These are phyloP conservation scores for Mallotus villosus DNA, from an alignment of 2,797 vertebrate genomes.

Conservation along the genomic window DNA sequence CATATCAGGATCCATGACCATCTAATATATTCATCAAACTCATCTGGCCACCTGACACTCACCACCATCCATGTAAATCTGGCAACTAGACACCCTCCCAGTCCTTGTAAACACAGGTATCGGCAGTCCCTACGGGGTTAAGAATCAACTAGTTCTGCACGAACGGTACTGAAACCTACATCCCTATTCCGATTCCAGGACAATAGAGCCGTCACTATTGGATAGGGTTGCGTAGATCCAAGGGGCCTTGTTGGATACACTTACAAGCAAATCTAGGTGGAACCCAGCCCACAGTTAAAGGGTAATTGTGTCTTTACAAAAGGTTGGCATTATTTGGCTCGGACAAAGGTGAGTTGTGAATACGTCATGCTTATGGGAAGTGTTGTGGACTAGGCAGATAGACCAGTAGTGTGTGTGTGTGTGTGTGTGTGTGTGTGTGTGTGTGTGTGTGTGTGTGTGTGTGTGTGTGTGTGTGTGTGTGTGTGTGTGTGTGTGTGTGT, in stretches of 20 bases:
- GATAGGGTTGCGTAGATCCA: constrained; percentile 47
- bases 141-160: constrained; percentile 54
- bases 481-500: constrained; percentile 36
- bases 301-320: constrained; percentile 51
- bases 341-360: constrained; percentile 56
- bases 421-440: constrained; percentile 22
- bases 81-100: background rate
- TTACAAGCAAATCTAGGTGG: constrained; percentile 51
- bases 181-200: constrained; percentile 53
- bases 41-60: constrained; percentile 59
- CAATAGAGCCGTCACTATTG: constrained; percentile 21
- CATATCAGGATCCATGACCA: constrained; percentile 56
- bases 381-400: background rate
- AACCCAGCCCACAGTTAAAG: constrained; percentile 47
- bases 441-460: constrained; percentile 19
- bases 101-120: background rate
- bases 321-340: constrained; percentile 50
- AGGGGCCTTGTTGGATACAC: constrained; percentile 36
- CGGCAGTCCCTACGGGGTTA: constrained; percentile 19
- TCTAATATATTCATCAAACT: constrained; percentile 51
- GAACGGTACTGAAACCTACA: constrained; percentile 57
- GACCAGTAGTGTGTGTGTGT: constrained; percentile 9
- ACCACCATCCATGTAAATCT: constrained; percentile 17
- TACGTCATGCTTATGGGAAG: constrained; percentile 55
- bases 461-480: constrained; percentile 14